A percentile compares a stretch with the other conserved stretches of the same genome.
Conservation (phyloP, 2,888 invertebrate species). For the Micoletzkya japonica region DNA sequence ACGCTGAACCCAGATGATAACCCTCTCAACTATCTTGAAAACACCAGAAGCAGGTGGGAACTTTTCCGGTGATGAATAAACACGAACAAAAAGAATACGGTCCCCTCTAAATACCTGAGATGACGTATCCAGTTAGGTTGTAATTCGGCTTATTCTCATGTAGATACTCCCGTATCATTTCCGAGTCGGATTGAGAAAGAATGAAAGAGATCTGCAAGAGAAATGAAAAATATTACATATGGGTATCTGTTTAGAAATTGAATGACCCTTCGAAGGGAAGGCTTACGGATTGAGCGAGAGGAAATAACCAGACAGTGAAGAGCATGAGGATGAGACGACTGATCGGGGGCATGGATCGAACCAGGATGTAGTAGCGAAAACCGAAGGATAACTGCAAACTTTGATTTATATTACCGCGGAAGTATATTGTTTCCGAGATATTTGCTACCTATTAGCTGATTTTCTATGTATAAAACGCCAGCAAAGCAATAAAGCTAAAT, state of each 20-base stretch:
- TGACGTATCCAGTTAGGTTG: slow-evolving; percentile 30
- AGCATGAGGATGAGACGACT: neutral
- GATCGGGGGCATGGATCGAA: slow-evolving; percentile 37
- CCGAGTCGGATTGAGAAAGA: slow-evolving; percentile 40
- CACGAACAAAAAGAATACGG: too few species aligned
- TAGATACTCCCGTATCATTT: slow-evolving; percentile 36
- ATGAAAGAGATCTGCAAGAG: slow-evolving; percentile 44
- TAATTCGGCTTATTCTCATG: slow-evolving; percentile 31
- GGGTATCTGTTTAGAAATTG: neutral
- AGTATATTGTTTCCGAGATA: too few species aligned
- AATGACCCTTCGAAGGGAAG: neutral
- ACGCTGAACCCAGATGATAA: too few species aligned
- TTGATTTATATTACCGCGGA: too few species aligned
- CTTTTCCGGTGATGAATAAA: too few species aligned
- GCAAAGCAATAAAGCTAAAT: too few species aligned
- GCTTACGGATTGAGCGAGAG: slow-evolving; percentile 8
- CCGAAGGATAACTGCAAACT: slow-evolving; percentile 41
- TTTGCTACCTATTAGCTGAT: too few species aligned
- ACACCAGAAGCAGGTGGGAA: too few species aligned
- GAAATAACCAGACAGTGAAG: slow-evolving; percentile 4
- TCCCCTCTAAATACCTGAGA: too few species aligned
- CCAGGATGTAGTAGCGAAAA: slow-evolving; percentile 47
- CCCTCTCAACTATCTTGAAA: too few species aligned
- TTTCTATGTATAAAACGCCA: too few species aligned
- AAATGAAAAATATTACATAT: neutral